phyloP scores from a whole-genome alignment of 1,140 invertebrate species.

The Linepithema humile region DNA sequence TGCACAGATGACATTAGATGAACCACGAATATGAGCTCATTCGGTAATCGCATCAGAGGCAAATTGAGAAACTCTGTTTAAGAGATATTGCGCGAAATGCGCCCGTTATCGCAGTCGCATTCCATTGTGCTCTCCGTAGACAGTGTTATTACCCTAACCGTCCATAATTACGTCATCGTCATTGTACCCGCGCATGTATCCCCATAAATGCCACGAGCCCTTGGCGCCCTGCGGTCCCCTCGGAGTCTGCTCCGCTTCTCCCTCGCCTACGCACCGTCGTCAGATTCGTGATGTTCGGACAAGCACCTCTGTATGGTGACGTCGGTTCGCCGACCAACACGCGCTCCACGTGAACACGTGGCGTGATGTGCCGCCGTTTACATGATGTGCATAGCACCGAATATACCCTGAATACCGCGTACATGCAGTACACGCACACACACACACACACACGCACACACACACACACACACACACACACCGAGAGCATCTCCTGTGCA shows the following conservation, averaged over 20 bases:
- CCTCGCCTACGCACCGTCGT: not conserved
- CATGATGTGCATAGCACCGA: not conserved
- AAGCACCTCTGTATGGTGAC: not conserved
- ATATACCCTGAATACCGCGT: not conserved
- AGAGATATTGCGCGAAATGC: not conserved
- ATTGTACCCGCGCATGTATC: slow-evolving; percentile 76
- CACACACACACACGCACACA: too few species aligned
- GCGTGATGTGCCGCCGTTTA: slow-evolving; percentile 14
- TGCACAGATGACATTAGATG: too few species aligned
- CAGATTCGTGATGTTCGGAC: slow-evolving; percentile 12
- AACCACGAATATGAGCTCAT: too few species aligned
- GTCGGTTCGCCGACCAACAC: slow-evolving; percentile 36
- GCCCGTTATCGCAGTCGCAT: slow-evolving; percentile 66
- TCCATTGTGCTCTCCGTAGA: slow-evolving; percentile 71
- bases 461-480: not conserved
- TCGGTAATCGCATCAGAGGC: not conserved
- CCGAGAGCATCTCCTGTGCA: not conserved
- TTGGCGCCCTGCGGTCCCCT: slow-evolving; percentile 40
- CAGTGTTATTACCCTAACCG: slow-evolving; percentile 80
- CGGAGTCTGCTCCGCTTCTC: not conserved
- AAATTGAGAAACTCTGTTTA: slow-evolving; percentile 28
- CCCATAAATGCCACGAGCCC: slow-evolving; percentile 67
- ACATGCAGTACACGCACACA: too few species aligned
- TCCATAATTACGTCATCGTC: slow-evolving; percentile 81
- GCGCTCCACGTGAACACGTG: slow-evolving; percentile 6